Evolutionary conservation across 2,797 vertebrate species (phyloP).

Genomic region (Fratercula arctica): DNA sequence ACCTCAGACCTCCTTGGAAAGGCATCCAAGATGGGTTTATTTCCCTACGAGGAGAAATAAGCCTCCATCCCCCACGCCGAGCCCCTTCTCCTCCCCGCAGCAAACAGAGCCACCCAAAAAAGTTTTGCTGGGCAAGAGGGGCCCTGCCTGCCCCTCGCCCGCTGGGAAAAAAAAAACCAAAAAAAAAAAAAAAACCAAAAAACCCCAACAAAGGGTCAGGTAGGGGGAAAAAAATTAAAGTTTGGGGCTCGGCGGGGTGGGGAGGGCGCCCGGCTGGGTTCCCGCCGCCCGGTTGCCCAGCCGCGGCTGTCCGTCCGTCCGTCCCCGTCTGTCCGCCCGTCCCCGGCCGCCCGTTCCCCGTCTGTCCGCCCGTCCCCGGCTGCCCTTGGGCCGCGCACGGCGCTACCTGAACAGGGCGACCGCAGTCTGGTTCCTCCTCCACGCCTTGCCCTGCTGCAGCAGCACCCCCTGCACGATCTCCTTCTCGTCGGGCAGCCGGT

Average conservation of each 20-base stretch:
- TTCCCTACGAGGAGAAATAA: background rate
- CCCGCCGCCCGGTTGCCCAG: background rate
- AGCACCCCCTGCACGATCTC: slow-evolving; percentile 88
- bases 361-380: background rate
- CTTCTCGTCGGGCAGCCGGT: slow-evolving; percentile 88
- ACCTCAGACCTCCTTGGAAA: background rate
- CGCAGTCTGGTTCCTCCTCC: slow-evolving; percentile 88
- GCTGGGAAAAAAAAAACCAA: background rate
- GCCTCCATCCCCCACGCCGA: background rate
- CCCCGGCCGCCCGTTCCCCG: background rate
- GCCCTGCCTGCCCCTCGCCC: background rate
- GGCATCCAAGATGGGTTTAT: background rate
- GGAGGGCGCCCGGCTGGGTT: background rate
- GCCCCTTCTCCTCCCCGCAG: background rate
- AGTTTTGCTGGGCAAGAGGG: background rate
- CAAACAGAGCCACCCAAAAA: background rate
- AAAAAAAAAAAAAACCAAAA: background rate
- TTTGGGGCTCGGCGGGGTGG: background rate
- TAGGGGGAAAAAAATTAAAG: background rate
- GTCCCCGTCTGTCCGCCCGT: background rate
- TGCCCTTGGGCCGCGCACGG: slow-evolving; percentile 26
- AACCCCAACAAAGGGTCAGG: background rate
- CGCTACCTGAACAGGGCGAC: slow-evolving; percentile 87
- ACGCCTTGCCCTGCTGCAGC: slow-evolving; percentile 83
- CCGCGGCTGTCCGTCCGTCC: background rate